Evolutionary conservation across 1,140 invertebrate species (phyloP).

Genomic region (Octopus sinensis): DNA sequence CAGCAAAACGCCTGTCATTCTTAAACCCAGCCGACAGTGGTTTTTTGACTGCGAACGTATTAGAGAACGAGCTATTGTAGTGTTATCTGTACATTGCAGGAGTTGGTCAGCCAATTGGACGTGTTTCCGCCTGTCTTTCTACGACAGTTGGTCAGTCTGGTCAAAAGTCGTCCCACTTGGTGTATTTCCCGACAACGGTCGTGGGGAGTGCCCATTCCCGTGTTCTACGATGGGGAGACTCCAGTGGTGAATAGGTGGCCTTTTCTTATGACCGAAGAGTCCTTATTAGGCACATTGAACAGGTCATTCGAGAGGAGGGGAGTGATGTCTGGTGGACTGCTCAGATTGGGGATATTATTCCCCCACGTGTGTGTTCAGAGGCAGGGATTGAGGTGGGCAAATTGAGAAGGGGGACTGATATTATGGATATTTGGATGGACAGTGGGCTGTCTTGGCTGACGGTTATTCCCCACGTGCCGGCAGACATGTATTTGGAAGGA

Average conservation of each 20-base stretch:
- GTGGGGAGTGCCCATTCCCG: constrained; percentile 97
- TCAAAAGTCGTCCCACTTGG: constrained; percentile 81
- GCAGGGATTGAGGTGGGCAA: too few relatives aligned
- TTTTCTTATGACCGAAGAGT: too few relatives aligned
- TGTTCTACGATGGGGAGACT: constrained; percentile 71
- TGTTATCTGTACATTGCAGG: constrained; percentile 46
- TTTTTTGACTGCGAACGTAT: constrained; percentile 86
- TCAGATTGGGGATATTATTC: too few relatives aligned
- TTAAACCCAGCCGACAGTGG: constrained; percentile 92
- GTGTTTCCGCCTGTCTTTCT: constrained; percentile 53
- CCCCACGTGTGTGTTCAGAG: too few relatives aligned
- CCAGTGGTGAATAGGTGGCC: too few relatives aligned
- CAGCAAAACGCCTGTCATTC: constrained; percentile 88
- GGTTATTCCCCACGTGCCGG: constrained; percentile 58
- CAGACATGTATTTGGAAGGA: constrained; percentile 92
- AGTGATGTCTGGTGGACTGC: too few relatives aligned
- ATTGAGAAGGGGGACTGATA: constrained; percentile 66
- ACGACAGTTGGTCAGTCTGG: constrained; percentile 55
- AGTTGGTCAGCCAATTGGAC: constrained; percentile 55
- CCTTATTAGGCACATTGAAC: too few relatives aligned
- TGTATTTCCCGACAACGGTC: constrained; percentile 94
- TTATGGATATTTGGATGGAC: constrained; percentile 99
- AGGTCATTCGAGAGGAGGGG: too few relatives aligned
- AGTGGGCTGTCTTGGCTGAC: constrained; percentile 90
- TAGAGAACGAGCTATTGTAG: constrained; percentile 73